These are phyloP conservation scores for Neotoma lepida DNA, from an alignment of 2,113 vertebrate genomes.

Conservation along the genomic window DNA sequence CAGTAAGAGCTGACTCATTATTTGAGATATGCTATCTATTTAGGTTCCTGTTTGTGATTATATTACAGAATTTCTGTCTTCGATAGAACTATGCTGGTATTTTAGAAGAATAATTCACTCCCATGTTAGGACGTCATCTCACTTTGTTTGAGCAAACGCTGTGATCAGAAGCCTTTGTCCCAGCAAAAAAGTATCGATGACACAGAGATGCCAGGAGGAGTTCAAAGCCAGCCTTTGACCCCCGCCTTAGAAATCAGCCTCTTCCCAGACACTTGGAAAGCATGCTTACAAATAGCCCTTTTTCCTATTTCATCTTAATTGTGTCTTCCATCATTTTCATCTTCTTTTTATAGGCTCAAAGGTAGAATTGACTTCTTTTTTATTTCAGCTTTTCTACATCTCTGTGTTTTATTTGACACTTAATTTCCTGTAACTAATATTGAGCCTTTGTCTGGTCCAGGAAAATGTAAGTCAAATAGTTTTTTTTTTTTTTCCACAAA, in stretches of 20 bases:
- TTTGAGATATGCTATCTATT: constrained; percentile 62
- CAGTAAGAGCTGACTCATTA: constrained; percentile 68
- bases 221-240: no score
- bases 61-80: constrained; percentile 65
- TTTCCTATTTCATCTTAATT: not conserved
- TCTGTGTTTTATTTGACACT: not conserved
- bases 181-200: not conserved
- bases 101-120: constrained; percentile 56
- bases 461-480: not conserved
- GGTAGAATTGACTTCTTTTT: not conserved
- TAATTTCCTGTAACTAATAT: not conserved
- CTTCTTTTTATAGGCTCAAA: not conserved
- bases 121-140: not conserved
- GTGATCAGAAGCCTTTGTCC: rapidly evolving
- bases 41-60: constrained; percentile 45
- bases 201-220: not conserved
- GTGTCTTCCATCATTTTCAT: not conserved
- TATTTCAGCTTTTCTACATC: not conserved
- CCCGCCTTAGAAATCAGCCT: not conserved
- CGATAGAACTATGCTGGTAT: constrained; percentile 36
- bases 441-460: not conserved
- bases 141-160: not conserved
- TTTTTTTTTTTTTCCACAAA: not conserved
- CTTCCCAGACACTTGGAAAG: not conserved
- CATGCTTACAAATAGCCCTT: not conserved